A percentile compares a stretch with the other conserved stretches of the same genome.
Conservation (phyloP, 2,113 vertebrate genomes). For the Vidua macroura region DNA sequence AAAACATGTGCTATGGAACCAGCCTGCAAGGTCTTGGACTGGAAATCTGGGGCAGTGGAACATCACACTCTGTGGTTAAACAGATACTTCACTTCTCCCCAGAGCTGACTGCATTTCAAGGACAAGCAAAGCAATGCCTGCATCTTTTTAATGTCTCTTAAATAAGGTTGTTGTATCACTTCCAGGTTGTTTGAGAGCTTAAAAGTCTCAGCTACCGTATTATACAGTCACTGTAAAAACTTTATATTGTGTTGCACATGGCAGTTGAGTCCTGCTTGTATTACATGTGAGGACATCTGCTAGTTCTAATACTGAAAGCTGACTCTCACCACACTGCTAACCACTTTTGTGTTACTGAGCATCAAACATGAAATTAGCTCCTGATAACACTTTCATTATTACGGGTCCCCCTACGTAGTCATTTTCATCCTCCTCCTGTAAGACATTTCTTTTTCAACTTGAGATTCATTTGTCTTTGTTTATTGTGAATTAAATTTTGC, state of each 20-base stretch:
- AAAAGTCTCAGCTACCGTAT: not conserved
- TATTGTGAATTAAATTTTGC: not conserved
- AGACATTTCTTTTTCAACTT: not conserved
- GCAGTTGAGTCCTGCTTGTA: not conserved
- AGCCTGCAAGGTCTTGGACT: accelerated
- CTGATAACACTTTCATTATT: not conserved
- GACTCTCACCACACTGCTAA: not conserved
- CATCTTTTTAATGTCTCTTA: not conserved
- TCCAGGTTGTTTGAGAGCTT: not conserved
- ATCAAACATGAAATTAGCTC: not conserved
- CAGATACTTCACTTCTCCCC: not conserved
- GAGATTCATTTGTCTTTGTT: not conserved
- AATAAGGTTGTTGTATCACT: not conserved
- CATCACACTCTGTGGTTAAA: not conserved
- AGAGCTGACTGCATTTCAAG: not conserved
- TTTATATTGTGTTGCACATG: not conserved
- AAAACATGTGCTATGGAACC: accelerated
- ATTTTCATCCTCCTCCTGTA: not conserved
- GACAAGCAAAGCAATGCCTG: not conserved
- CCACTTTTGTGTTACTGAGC: not conserved
- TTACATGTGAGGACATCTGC: not conserved
- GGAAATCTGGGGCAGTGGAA: not conserved
- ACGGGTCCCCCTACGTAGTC: not conserved
- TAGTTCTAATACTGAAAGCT: not conserved
- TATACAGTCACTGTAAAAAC: not conserved